phyloP scores from a whole-genome alignment of 1,140 invertebrate species.

The Leguminivora glycinivorella region DNA sequence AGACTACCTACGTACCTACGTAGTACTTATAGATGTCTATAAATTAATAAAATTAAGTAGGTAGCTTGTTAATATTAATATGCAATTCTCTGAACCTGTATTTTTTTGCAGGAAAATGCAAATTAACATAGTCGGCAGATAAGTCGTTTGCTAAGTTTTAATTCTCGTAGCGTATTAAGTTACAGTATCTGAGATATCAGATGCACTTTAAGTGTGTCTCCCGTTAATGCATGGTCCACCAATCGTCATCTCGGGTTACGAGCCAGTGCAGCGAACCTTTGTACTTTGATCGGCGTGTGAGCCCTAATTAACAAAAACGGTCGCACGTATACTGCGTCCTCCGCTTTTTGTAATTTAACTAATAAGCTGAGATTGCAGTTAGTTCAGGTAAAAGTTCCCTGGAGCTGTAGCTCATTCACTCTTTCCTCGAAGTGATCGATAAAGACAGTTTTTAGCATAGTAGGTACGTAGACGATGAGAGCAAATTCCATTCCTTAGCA shows the following conservation, averaged over 20 bases:
- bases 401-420: not conserved
- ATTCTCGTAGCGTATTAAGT: conserved; percentile 48
- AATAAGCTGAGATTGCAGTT: too few relatives aligned
- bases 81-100: not conserved
- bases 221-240: conserved; percentile 68
- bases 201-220: conserved; percentile 62
- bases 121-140: not conserved
- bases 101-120: conserved; percentile 5
- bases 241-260: conserved; percentile 58
- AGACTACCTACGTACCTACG: not conserved
- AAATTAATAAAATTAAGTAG: not conserved
- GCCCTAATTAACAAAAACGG: not conserved
- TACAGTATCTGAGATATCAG: conserved; percentile 58
- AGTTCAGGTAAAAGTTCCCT: not conserved
- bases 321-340: not conserved
- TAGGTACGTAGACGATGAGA: not conserved
- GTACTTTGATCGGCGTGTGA: conserved; percentile 29
- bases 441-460: not conserved
- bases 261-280: conserved; percentile 21
- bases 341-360: not conserved
- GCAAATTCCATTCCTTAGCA: not conserved
- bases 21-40: not conserved
- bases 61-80: conserved; percentile 1
- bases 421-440: not conserved
- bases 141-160: conserved; percentile 16